Conservation (phyloP, 1,140 invertebrate species). For the Parapsyche elsis region DNA sequence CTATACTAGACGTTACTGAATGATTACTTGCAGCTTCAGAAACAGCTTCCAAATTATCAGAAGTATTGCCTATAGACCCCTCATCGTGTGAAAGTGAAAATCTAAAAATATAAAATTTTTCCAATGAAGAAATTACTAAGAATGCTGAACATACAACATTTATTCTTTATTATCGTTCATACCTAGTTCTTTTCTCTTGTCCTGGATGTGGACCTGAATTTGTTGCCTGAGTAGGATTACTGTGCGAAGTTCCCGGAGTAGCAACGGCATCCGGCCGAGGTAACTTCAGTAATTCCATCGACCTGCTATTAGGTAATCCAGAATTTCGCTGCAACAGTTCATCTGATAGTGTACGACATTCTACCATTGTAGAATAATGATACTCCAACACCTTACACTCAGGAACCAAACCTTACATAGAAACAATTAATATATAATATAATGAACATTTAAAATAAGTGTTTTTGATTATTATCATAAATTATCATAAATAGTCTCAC, state of each 20-base stretch:
- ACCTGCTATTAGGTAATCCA: constrained; percentile 9
- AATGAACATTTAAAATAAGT: background rate
- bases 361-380: constrained; percentile 58
- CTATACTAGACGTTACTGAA: constrained; percentile 92
- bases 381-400: constrained; percentile 65
- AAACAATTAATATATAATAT: background rate
- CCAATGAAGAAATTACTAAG: background rate
- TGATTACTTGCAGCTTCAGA: constrained; percentile 95
- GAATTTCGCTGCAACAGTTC: constrained; percentile 16
- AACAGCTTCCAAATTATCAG: constrained; percentile 93
- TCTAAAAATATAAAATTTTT: constrained; percentile 59
- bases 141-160: too few relatives aligned
- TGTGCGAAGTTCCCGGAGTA: background rate
- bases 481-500: constrained; percentile 56
- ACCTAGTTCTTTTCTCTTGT: constrained; percentile 58
- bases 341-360: constrained; percentile 20
- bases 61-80: constrained; percentile 86
- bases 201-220: constrained; percentile 39
- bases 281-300: constrained; percentile 27
- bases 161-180: background rate
- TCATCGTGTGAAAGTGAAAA: constrained; percentile 93
- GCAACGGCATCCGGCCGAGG: background rate
- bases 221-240: constrained; percentile 2
- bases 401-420: constrained; percentile 60
- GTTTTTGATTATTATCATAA: background rate